Conservation (phyloP, 2,888 invertebrate genomes). For the Dascillus cervinus region DNA sequence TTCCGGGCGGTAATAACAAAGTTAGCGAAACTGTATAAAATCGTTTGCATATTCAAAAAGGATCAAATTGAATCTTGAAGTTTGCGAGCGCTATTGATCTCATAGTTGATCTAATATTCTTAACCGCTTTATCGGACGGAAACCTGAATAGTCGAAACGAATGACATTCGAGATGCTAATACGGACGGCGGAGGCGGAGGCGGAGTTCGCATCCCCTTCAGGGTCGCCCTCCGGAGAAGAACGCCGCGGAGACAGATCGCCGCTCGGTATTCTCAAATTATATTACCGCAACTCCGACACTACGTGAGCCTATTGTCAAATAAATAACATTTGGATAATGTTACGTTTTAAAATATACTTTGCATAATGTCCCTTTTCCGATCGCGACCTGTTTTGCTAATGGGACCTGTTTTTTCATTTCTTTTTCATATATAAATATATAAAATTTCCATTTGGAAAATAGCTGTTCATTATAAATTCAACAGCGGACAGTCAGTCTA, state of each 20-base stretch:
- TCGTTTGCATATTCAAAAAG: constrained; percentile 16
- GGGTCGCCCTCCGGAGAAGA: constrained; percentile 16
- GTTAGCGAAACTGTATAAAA: constrained; percentile 10
- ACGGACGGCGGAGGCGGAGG: constrained; percentile 19
- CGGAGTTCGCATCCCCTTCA: constrained; percentile 15
- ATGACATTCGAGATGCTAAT: constrained; percentile 34
- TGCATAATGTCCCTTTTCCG: constrained; percentile 41
- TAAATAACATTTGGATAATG: constrained; percentile 45
- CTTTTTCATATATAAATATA: constrained; percentile 41
- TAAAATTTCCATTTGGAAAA: constrained; percentile 44
- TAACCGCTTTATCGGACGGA: constrained; percentile 4
- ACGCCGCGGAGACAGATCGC: constrained; percentile 38
- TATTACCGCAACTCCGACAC: constrained; percentile 40
- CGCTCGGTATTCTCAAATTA: constrained; percentile 43
- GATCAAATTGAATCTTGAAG: constrained; percentile 11
- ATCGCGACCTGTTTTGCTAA: no score
- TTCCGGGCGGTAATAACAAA: constrained; percentile 8
- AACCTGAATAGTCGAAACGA: constrained; percentile 5
- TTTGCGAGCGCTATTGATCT: constrained; percentile 11
- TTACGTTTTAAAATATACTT: constrained; percentile 44
- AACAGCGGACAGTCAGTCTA: constrained; percentile 37
- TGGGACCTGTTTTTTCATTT: no score
- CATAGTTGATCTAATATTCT: constrained; percentile 6
- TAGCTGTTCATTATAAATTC: constrained; percentile 41
- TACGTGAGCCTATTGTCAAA: constrained; percentile 47